phyloP scores from a whole-genome alignment of 2,888 invertebrate genomes.

The Scaptomyza flava region DNA sequence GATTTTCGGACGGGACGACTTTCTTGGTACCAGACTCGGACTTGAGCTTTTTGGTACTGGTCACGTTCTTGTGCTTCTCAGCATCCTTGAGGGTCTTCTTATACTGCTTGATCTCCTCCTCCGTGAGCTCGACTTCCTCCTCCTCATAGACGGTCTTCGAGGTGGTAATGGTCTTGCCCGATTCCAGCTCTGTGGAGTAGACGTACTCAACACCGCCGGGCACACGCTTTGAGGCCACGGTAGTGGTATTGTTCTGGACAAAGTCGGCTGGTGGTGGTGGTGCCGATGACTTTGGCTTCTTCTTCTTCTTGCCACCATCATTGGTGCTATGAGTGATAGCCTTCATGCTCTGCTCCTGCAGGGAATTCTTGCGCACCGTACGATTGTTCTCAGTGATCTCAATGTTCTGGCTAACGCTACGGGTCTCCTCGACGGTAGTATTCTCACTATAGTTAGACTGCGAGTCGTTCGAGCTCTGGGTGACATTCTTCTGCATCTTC shows the following conservation, averaged over 20 bases:
- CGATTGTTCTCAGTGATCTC: slow-evolving; percentile 82
- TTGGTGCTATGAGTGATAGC: slow-evolving; percentile 66
- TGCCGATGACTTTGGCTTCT: slow-evolving; percentile 74
- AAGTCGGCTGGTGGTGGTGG: slow-evolving; percentile 83
- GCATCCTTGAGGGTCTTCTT: slow-evolving; percentile 83
- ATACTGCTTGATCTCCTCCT: slow-evolving; percentile 82
- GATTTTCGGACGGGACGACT: slow-evolving; percentile 83
- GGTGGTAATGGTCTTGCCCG: slow-evolving; percentile 82
- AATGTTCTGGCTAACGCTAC: slow-evolving; percentile 80
- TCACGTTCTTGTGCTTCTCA: slow-evolving; percentile 83
- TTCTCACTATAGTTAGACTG: slow-evolving; percentile 73
- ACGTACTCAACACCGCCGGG: slow-evolving; percentile 83
- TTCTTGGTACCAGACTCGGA: slow-evolving; percentile 83
- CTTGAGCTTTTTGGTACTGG: slow-evolving; percentile 82
- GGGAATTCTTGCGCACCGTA: slow-evolving; percentile 81
- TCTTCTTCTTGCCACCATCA: slow-evolving; percentile 74
- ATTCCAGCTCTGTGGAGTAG: slow-evolving; percentile 81
- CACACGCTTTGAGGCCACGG: slow-evolving; percentile 79
- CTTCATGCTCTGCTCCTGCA: slow-evolving; percentile 81
- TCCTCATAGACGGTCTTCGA: slow-evolving; percentile 84
- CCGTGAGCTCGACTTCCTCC: slow-evolving; percentile 82
- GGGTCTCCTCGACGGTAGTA: slow-evolving; percentile 81
- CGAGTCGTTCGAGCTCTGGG: slow-evolving; percentile 61
- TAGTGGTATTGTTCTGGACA: slow-evolving; percentile 81
- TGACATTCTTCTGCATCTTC: slow-evolving; percentile 71